Evolutionary conservation across 2,797 vertebrate species (phyloP).

Genomic region (Scarus forsteni): DNA sequence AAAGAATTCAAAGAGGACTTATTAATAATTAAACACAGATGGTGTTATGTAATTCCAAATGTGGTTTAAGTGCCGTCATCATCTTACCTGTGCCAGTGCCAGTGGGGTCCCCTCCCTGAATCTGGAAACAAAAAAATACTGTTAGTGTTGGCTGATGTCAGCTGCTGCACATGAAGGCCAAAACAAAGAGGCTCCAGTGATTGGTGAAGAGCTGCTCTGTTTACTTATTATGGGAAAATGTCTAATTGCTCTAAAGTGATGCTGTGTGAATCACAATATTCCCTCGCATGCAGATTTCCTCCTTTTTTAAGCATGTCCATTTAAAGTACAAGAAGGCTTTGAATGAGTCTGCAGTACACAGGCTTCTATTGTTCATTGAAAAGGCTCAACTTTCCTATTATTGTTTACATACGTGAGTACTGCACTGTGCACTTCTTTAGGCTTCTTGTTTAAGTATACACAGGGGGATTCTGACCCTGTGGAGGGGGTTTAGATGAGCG

Average conservation of each 20-base stretch:
- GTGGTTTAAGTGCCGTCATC: slow-evolving; percentile 29
- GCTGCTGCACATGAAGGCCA: slow-evolving; percentile 19
- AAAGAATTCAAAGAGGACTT: slow-evolving; percentile 48
- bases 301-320: not conserved
- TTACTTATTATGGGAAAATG: not conserved
- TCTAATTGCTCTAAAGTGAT: not conserved
- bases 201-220: not conserved
- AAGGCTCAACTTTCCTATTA: slow-evolving; percentile 18
- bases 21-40: slow-evolving; percentile 62
- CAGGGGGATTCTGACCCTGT: slow-evolving; percentile 12
- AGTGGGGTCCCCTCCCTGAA: slow-evolving; percentile 97
- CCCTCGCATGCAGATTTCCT: not conserved
- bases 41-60: slow-evolving; percentile 48
- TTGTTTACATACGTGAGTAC: not conserved
- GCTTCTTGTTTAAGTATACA: slow-evolving; percentile 24
- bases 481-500: not conserved
- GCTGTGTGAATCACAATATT: not conserved
- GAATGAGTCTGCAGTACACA: slow-evolving; percentile 19
- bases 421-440: slow-evolving; percentile 28
- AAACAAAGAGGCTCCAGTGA: not conserved
- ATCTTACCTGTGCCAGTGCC: slow-evolving; percentile 94
- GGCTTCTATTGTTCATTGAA: slow-evolving; percentile 53
- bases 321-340: not conserved
- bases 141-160: slow-evolving; percentile 4
- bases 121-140: slow-evolving; percentile 79